These are phyloP conservation scores for Plebejus melissa DNA, from an alignment of 2,888 invertebrate genomes.

Conservation along the genomic window DNA sequence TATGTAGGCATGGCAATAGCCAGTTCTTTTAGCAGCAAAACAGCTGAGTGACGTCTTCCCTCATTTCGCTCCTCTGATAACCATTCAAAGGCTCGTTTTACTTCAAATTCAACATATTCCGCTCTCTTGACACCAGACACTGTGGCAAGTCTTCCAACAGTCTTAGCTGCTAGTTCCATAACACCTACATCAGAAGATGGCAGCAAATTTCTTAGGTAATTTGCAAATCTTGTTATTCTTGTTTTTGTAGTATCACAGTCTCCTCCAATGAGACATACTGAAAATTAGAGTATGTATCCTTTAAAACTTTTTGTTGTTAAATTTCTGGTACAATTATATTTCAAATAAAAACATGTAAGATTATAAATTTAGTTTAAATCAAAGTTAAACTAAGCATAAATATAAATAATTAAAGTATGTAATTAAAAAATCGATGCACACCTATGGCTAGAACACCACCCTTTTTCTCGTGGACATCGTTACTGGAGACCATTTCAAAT, in stretches of 20 bases:
- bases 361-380: not conserved
- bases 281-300: slow-evolving; percentile 42
- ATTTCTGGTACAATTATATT: not conserved
- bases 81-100: slow-evolving; percentile 97
- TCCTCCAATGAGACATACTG: slow-evolving; percentile 94
- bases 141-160: slow-evolving; percentile 94
- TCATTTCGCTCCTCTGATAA: slow-evolving; percentile 93
- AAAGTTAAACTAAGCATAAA: not conserved
- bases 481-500: slow-evolving; percentile 96
- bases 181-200: slow-evolving; percentile 95
- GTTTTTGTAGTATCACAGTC: slow-evolving; percentile 96
- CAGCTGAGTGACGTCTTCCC: slow-evolving; percentile 94
- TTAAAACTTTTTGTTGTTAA: not conserved
- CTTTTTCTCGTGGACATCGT: slow-evolving; percentile 95
- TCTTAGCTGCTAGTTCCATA: slow-evolving; percentile 97
- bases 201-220: slow-evolving; percentile 92
- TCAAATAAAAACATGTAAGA: not conserved
- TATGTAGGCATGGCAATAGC: slow-evolving; percentile 98
- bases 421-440: slow-evolving; percentile 48
- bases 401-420: not conserved
- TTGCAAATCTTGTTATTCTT: slow-evolving; percentile 93
- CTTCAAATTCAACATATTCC: slow-evolving; percentile 98
- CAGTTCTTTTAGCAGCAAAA: slow-evolving; percentile 93
- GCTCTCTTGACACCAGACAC: slow-evolving; percentile 96
- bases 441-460: slow-evolving; percentile 96